Base-by-base conservation (phyloP, 1,140 invertebrate species). In the Trissolcus basalis region DNA sequence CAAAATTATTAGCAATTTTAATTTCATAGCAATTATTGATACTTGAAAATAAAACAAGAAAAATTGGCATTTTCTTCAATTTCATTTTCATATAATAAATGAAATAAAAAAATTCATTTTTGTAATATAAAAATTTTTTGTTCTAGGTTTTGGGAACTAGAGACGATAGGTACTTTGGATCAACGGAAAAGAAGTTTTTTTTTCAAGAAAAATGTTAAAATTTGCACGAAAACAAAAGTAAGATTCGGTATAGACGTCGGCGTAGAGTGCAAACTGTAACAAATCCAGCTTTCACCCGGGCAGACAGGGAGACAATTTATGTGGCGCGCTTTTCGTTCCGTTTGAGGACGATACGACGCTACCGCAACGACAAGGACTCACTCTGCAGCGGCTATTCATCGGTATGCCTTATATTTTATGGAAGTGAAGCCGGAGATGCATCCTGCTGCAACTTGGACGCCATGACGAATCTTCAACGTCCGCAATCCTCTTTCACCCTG, bases 271-370 rank as follows among this genome's bases (percentile, higher is more conserved):
- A 87, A 88, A 88, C 86, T 88, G 83, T 87, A 87, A 88, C 86
- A 88, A 88, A 88, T 88, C 86, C 86, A 88, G 86, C 87, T 88
- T 88, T 87, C 86, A 87, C 85, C 81, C 80, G 78, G 78, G 79
- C 77, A 84, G 87, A 88, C 85, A 87, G 82, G 75, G 78, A 81
- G 87, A 88, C 85, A 88, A 88, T 88, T 88, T 88, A 88, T 88
- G 85, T 88, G 84, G 85, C 85, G 85, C 83, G 82, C 81, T 80
- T 86, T 85, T 83, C 75, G 80, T 86, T 86, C 82, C 76, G 81
- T 86, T 86, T 82, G 79, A 84, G 81, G 78, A 80, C 82, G 83
- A 85, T 82, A 79, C 76, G 80, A 80, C 77, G 82, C 83, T 83
- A 83, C 81, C 68, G 54, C 80, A 56, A 78, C 81, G 80, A 86